phyloP scores from a whole-genome alignment of 1,140 invertebrate genomes.

The Leptestheria dahalacensis region DNA sequence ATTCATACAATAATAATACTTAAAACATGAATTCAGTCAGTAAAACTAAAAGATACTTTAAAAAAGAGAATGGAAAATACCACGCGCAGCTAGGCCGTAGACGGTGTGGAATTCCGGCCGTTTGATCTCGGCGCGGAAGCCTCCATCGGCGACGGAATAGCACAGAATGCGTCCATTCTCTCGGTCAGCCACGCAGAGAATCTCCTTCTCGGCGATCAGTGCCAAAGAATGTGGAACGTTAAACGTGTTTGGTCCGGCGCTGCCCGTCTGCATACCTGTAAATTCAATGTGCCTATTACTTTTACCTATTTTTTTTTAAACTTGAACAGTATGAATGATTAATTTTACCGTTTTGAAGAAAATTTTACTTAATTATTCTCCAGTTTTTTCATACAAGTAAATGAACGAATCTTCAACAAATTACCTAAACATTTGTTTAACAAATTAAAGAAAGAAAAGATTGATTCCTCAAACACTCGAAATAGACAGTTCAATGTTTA shows the following conservation, averaged over 20 bases:
- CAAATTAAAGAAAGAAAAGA: too few relatives aligned
- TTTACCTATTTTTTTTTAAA: too few relatives aligned
- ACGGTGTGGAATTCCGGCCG: slow-evolving; percentile 33
- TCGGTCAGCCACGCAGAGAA: slow-evolving; percentile 76
- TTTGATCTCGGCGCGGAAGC: slow-evolving; percentile 23
- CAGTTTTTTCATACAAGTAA: too few relatives aligned
- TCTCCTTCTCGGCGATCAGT: slow-evolving; percentile 51
- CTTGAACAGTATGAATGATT: too few relatives aligned
- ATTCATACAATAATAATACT: slow-evolving; percentile 18
- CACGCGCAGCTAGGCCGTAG: slow-evolving; percentile 50
- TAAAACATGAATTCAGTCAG: not conserved
- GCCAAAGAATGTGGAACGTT: slow-evolving; percentile 67
- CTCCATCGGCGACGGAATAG: slow-evolving; percentile 37
- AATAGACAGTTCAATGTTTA: too few relatives aligned
- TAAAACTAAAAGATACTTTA: not conserved
- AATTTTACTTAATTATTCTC: too few relatives aligned
- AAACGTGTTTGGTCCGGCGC: slow-evolving; percentile 31
- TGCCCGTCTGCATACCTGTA: slow-evolving; percentile 17
- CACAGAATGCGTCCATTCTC: slow-evolving; percentile 77
- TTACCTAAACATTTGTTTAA: too few relatives aligned
- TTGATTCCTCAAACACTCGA: slow-evolving; percentile 19
- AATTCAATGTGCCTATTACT: too few relatives aligned
- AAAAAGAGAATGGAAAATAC: slow-evolving; percentile 23
- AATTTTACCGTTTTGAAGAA: too few relatives aligned
- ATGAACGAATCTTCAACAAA: too few relatives aligned